phyloP scores from a whole-genome alignment of 2,888 invertebrate genomes.

The Acanthosepion lycidas region DNA sequence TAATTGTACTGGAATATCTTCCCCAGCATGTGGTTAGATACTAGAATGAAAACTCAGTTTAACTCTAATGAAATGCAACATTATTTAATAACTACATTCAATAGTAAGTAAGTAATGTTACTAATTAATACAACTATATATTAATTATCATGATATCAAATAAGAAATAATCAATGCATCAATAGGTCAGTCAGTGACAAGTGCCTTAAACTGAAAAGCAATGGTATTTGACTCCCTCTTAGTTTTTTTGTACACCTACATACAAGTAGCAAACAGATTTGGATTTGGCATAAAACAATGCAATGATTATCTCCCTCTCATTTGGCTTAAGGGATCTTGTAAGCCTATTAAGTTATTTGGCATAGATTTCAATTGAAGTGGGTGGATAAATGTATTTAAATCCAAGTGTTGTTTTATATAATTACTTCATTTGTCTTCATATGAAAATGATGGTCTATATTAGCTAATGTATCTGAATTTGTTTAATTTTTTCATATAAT shows the following conservation, averaged over 20 bases:
- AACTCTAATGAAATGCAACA: background rate
- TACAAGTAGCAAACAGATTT: background rate
- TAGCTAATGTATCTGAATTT: background rate
- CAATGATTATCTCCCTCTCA: background rate
- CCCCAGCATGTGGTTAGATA: background rate
- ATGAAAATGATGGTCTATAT: background rate
- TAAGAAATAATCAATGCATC: background rate
- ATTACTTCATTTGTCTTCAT: background rate
- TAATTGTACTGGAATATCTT: no score
- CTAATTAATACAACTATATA: no score
- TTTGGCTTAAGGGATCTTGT: background rate
- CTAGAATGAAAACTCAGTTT: background rate
- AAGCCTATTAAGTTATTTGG: constrained; percentile 16
- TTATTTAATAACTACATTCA: no score
- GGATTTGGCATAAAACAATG: constrained; percentile 15
- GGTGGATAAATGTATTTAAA: constrained; percentile 1
- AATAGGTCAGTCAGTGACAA: background rate
- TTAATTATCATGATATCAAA: no score
- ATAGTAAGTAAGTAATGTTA: no score
- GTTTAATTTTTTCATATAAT: background rate
- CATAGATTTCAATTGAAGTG: background rate
- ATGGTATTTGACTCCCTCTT: no score
- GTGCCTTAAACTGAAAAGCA: no score
- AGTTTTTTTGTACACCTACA: background rate
- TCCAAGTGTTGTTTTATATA: background rate